A percentile compares a stretch with the other conserved stretches of the same genome.
These are phyloP conservation scores for Neria commutata DNA, from an alignment of 2,888 invertebrate genomes.

Conservation along the genomic window DNA sequence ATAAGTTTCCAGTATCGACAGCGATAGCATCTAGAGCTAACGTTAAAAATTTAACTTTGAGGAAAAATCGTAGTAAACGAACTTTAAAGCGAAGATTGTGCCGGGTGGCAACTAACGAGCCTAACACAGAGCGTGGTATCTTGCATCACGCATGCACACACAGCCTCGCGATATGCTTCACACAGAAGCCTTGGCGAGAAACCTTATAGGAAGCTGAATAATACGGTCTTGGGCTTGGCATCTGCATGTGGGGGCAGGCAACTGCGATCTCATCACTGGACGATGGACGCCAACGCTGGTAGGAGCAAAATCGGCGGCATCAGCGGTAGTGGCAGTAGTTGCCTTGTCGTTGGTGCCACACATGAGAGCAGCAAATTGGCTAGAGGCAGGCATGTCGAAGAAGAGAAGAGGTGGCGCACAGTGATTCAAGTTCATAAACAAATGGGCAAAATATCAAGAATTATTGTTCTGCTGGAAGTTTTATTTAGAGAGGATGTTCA, in stretches of 20 bases:
- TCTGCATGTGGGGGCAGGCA: not conserved
- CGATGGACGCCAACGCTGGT: not conserved
- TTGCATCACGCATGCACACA: not conserved
- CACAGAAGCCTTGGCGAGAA: constrained; percentile 19
- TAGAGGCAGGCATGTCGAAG: not conserved
- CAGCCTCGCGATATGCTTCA: not conserved
- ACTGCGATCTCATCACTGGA: too few relatives aligned
- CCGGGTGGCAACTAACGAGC: too few relatives aligned
- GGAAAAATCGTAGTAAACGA: too few relatives aligned
- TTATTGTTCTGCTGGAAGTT: too few relatives aligned
- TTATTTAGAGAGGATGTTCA: too few relatives aligned
- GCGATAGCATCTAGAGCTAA: too few relatives aligned
- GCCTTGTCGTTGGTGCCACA: not conserved
- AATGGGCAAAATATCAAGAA: too few relatives aligned
- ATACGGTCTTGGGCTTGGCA: constrained; percentile 8
- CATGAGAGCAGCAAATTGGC: too few relatives aligned
- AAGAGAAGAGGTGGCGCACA: not conserved
- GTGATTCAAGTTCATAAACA: not conserved
- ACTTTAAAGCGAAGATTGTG: too few relatives aligned
- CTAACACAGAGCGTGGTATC: too few relatives aligned
- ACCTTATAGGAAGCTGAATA: constrained; percentile 31
- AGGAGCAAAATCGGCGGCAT: not conserved
- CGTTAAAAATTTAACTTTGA: too few relatives aligned
- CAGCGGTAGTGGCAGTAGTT: not conserved
- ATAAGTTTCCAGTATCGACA: too few relatives aligned